phyloP scores from a whole-genome alignment of 2,797 vertebrate species.

The Pachyuromys duprasi region DNA sequence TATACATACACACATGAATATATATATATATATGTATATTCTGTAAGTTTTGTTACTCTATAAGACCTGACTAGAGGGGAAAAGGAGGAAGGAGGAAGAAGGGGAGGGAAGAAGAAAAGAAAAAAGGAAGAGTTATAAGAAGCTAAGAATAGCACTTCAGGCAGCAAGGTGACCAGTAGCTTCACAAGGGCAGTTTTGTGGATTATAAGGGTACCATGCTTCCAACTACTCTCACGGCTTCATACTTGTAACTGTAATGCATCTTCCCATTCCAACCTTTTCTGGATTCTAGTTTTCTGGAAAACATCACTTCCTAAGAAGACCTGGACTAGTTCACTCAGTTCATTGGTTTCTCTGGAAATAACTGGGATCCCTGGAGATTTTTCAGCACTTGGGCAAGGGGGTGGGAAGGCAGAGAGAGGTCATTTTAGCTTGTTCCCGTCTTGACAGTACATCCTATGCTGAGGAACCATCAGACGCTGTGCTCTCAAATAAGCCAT shows the following conservation, averaged over 20 bases:
- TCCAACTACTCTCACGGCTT: background rate
- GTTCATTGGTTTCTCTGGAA: background rate
- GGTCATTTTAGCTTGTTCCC: background rate
- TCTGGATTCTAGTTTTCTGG: background rate
- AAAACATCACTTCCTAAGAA: background rate
- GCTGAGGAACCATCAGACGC: conserved; percentile 17
- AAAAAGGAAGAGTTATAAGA: background rate
- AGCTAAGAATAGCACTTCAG: background rate
- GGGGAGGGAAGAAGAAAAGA: no score
- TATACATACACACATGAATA: background rate
- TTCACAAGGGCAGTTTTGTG: background rate
- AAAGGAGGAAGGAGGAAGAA: background rate
- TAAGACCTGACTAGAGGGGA: background rate
- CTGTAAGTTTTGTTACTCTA: background rate
- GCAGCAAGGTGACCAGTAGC: background rate
- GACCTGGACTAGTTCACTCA: background rate
- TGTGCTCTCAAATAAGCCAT: conserved; percentile 61
- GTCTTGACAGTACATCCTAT: background rate
- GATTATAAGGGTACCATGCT: fast-evolving
- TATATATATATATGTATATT: background rate
- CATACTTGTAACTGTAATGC: background rate
- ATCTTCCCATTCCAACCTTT: background rate
- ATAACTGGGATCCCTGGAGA: background rate
- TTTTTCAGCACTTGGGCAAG: background rate
- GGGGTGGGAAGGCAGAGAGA: background rate